A percentile compares a stretch with the other conserved stretches of the same genome.
phyloP scores from a whole-genome alignment of 2,888 invertebrate genomes.

The Neoitamus cyanurus region DNA sequence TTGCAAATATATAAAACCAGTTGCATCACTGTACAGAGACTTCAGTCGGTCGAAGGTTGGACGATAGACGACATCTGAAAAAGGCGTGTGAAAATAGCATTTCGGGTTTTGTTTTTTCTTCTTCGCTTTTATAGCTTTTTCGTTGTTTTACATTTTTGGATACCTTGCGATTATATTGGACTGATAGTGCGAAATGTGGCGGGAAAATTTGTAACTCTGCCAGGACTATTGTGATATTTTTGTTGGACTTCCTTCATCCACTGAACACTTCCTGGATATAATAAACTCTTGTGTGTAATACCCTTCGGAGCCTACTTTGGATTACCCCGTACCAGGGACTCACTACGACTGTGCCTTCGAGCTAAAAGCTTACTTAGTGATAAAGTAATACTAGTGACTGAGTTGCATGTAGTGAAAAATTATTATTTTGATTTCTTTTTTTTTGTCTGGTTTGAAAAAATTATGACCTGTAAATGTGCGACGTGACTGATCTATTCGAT shows the following conservation, averaged over 20 bases:
- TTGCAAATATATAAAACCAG: slow-evolving; percentile 66
- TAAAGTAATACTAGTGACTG: not conserved
- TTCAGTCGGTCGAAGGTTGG: slow-evolving; percentile 66
- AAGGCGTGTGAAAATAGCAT: slow-evolving; percentile 54
- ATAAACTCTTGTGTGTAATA: not conserved
- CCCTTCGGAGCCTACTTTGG: not conserved
- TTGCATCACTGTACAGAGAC: slow-evolving; percentile 67
- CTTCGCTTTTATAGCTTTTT: not conserved
- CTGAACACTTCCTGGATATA: not conserved
- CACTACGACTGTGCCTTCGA: not conserved
- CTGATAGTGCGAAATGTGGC: slow-evolving; percentile 17
- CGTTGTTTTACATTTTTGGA: not conserved
- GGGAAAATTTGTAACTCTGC: slow-evolving; percentile 12
- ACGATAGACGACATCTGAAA: slow-evolving; percentile 51
- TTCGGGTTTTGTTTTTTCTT: slow-evolving; percentile 20
- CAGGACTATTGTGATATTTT: not conserved
- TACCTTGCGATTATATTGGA: not conserved
- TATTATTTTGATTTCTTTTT: not conserved
- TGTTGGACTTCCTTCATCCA: not conserved
- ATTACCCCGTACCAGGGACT: not conserved
- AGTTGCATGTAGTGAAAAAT: not conserved
- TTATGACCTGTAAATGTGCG: slow-evolving; percentile 26
- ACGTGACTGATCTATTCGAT: slow-evolving; percentile 56
- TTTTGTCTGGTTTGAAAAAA: not conserved
- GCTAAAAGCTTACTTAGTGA: not conserved